Evolutionary conservation across 2,113 vertebrate species (phyloP).

Genomic region (Corythornis madagascariensis): DNA sequence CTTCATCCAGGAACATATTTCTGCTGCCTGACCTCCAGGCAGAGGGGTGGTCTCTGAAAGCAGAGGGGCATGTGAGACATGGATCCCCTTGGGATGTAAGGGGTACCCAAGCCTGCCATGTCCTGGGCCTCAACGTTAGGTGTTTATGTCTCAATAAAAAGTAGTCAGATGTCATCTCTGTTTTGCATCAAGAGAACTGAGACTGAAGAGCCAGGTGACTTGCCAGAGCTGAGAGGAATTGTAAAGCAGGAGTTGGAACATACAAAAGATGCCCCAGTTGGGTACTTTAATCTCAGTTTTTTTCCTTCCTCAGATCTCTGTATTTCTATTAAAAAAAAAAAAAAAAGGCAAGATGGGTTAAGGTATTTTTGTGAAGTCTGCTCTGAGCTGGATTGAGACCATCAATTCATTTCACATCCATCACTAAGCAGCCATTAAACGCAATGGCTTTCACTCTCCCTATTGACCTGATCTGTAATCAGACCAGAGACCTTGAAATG

Average conservation of each 20-base stretch:
- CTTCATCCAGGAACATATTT: not conserved
- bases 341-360: not conserved
- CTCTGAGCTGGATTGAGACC: not conserved
- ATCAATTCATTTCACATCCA: slow-evolving; percentile 38
- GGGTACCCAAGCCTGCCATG: not conserved
- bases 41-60: not conserved
- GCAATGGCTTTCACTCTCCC: slow-evolving; percentile 24
- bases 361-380: not conserved
- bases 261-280: not conserved
- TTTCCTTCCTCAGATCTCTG: not conserved
- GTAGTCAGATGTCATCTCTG: not conserved
- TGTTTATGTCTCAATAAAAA: not conserved
- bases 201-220: not conserved
- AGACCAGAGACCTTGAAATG: slow-evolving; percentile 37
- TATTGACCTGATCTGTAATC: slow-evolving; percentile 47
- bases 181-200: not conserved
- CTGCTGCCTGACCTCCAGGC: not conserved
- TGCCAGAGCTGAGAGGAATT: not conserved
- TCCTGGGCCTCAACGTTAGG: fast-evolving
- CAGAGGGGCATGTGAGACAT: not conserved
- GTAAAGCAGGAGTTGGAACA: not conserved
- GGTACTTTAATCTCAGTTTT: not conserved
- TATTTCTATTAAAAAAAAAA: not conserved
- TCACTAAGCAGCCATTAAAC: slow-evolving; percentile 41
- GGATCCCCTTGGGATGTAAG: not conserved